phyloP scores from a whole-genome alignment of 2,888 invertebrate species.

The Pasiphila rectangulata region DNA sequence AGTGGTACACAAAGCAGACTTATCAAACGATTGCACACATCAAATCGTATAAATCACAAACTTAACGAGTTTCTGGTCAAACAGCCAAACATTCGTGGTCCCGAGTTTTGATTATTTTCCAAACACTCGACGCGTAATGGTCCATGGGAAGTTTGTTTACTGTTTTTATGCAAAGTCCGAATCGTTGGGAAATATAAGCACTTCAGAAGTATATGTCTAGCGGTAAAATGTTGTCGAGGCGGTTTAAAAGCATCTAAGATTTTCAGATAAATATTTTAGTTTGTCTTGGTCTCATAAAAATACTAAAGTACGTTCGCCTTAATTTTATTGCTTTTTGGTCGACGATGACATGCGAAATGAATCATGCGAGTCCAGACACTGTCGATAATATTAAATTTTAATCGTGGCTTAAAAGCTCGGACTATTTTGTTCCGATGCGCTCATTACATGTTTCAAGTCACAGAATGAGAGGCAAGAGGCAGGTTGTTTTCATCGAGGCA shows the following conservation, averaged over 20 bases:
- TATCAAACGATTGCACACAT: constrained; percentile 65
- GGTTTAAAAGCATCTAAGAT: constrained; percentile 56
- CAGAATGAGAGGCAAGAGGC: constrained; percentile 53
- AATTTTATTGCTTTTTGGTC: constrained; percentile 43
- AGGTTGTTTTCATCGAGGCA: constrained; percentile 47
- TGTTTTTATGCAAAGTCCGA: constrained; percentile 60
- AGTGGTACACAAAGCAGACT: constrained; percentile 52
- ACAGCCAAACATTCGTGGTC: constrained; percentile 70
- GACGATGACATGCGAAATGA: constrained; percentile 61
- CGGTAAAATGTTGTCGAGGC: constrained; percentile 52
- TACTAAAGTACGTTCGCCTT: constrained; percentile 41
- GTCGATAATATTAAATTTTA: constrained; percentile 42
- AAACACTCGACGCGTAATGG: constrained; percentile 74
- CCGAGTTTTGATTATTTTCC: constrained; percentile 70
- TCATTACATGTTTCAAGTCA: constrained; percentile 51
- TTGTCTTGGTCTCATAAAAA: constrained; percentile 37
- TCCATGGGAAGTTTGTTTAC: constrained; percentile 63
- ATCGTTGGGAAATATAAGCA: constrained; percentile 60
- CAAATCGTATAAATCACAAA: constrained; percentile 70
- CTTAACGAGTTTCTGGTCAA: constrained; percentile 68
- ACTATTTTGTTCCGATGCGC: constrained; percentile 45
- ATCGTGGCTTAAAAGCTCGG: constrained; percentile 41
- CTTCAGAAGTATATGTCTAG: constrained; percentile 60
- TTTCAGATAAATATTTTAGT: constrained; percentile 64
- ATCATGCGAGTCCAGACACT: constrained; percentile 38